Conservation (phyloP, 1,140 invertebrate species). For the Drosophila neocordata region DNA sequence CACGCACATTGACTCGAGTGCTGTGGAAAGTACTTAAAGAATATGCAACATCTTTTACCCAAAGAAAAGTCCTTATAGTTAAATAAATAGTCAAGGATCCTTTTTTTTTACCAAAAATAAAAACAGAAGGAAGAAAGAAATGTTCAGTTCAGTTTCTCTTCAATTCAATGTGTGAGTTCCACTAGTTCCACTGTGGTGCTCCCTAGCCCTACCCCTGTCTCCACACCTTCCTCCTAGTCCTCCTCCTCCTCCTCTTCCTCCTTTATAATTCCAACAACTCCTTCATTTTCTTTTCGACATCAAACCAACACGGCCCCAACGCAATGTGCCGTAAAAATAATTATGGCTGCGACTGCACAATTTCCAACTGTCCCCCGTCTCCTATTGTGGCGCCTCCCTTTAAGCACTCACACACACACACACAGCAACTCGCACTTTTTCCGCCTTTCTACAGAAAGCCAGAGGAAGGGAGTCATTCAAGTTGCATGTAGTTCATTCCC, state of each 20-base stretch:
- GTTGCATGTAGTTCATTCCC: slow-evolving; percentile 1
- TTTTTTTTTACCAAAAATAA: too few species aligned
- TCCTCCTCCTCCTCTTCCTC: slow-evolving; percentile 1
- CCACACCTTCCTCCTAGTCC: background rate
- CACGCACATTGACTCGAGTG: slow-evolving; percentile 12
- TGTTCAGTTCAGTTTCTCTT: too few species aligned
- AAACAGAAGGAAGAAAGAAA: too few species aligned
- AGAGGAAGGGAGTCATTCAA: background rate
- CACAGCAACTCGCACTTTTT: background rate
- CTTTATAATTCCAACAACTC: background rate
- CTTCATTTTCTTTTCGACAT: slow-evolving; percentile 23
- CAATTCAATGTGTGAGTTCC: too few species aligned
- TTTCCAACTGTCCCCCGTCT: slow-evolving; percentile 40
- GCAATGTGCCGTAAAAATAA: slow-evolving; percentile 80
- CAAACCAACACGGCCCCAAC: slow-evolving; percentile 36
- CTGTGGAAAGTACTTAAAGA: background rate
- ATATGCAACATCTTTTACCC: too few species aligned
- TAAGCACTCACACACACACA: background rate
- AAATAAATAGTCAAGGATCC: too few species aligned
- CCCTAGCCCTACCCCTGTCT: too few species aligned
- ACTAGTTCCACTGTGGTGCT: too few species aligned
- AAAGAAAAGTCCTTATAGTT: too few species aligned
- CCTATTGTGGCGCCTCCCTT: background rate
- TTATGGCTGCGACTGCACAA: slow-evolving; percentile 78
- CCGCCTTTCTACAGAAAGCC: background rate